Conservation (phyloP, 2,113 vertebrate genomes). For the Pandion haliaetus region DNA sequence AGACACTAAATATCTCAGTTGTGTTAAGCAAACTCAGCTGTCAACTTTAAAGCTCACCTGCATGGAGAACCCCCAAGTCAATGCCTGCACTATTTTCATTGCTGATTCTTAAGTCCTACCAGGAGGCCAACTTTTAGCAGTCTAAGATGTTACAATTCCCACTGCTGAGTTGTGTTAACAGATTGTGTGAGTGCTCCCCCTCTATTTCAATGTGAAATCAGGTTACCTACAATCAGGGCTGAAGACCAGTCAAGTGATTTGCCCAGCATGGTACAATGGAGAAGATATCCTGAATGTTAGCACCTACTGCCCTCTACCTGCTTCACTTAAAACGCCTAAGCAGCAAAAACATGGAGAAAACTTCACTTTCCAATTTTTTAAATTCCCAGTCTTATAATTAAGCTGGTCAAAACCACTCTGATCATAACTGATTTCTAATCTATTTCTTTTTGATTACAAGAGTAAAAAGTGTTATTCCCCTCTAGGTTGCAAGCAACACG, state of each 20-base stretch:
- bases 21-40: not conserved
- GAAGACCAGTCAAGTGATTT: not conserved
- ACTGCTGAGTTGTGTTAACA: not conserved
- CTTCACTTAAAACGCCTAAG: not conserved
- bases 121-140: not conserved
- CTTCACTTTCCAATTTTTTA: not conserved
- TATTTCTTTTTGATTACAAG: not conserved
- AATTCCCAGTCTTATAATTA: not conserved
- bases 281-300: not conserved
- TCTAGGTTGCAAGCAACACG: not conserved
- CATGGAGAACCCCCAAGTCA: not conserved
- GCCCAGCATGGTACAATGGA: not conserved
- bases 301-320: slow-evolving; percentile 52
- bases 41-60: not conserved
- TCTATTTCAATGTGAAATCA: not conserved
- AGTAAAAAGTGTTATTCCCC: not conserved
- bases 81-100: not conserved
- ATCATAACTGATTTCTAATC: not conserved
- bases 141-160: not conserved
- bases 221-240: not conserved
- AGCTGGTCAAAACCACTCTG: not conserved
- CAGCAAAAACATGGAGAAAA: not conserved
- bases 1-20: not conserved
- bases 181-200: not conserved
- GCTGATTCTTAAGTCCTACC: not conserved